Percentiles rank a stretch among this genome's conserved stretches.
These are phyloP conservation scores for Podiceps cristatus DNA, from an alignment of 2,113 vertebrate genomes.

Conservation along the genomic window DNA sequence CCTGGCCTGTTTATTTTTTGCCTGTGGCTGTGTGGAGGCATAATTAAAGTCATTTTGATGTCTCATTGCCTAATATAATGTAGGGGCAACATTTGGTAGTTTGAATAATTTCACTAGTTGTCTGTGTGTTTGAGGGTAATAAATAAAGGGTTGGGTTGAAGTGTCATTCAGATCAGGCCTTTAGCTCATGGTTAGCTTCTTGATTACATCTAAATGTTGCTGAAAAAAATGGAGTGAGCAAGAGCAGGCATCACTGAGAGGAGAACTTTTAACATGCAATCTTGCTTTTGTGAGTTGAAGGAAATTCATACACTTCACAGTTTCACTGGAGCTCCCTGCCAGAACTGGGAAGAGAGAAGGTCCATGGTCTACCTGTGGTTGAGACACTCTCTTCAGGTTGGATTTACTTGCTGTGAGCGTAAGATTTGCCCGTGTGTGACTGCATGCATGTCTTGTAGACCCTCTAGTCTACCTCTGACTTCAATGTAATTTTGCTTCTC, in stretches of 20 bases:
- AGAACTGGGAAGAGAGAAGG: not conserved
- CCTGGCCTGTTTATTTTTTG: not conserved
- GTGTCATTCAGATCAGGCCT: not conserved
- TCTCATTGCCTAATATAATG: not conserved
- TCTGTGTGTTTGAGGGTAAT: not conserved
- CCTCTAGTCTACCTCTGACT: not conserved
- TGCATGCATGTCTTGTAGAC: not conserved
- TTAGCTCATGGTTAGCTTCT: not conserved
- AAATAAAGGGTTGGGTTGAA: not conserved
- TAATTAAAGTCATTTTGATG: slow-evolving; percentile 9
- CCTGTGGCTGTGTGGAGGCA: slow-evolving; percentile 16
- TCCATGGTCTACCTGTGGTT: not conserved
- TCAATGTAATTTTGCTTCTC: not conserved
- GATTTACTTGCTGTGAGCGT: not conserved
- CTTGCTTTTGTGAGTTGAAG: not conserved
- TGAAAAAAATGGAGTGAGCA: not conserved
- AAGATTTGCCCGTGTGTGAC: not conserved
- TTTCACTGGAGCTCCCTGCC: not conserved
- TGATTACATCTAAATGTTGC: not conserved
- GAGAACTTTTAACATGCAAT: not conserved
- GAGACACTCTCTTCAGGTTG: not conserved
- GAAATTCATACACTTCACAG: not conserved
- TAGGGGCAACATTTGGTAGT: accelerated
- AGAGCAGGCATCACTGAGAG: not conserved
- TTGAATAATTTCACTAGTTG: not conserved